These are phyloP conservation scores for Argyrosomus regius DNA, from an alignment of 2,797 vertebrate species.

Conservation along the genomic window DNA sequence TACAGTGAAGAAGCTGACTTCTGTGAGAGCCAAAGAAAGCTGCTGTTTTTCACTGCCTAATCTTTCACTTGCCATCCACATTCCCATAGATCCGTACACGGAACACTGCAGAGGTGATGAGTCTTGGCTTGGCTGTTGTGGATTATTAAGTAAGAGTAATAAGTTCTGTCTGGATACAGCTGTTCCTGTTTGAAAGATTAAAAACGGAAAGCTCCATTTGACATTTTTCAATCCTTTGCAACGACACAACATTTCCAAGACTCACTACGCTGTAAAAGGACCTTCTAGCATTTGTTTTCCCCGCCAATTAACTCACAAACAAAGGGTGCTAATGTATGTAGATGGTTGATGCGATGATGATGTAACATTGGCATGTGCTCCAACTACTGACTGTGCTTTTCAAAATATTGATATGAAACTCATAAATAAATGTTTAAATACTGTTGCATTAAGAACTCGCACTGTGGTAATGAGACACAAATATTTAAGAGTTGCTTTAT, in stretches of 20 bases:
- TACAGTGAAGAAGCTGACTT: not conserved
- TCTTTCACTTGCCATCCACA: not conserved
- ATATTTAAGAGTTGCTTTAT: conserved; percentile 1
- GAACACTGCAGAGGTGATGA: not conserved
- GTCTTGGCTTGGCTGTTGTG: not conserved
- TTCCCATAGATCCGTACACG: not conserved
- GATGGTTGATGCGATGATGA: conserved; percentile 1
- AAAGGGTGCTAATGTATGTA: conserved; percentile 16
- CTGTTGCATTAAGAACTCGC: not conserved
- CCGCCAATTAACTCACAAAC: not conserved
- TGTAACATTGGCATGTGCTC: conserved; percentile 40
- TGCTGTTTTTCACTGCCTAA: not conserved
- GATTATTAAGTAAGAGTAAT: not conserved
- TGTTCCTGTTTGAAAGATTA: conserved; percentile 3
- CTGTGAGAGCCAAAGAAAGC: conserved; percentile 17
- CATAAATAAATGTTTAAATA: conserved; percentile 48
- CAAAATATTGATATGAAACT: conserved; percentile 8
- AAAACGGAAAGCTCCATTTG: not conserved
- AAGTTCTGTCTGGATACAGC: not conserved
- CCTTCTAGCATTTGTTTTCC: not conserved
- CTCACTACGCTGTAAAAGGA: conserved; percentile 2
- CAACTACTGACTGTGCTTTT: conserved; percentile 41
- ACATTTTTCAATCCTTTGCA: not conserved
- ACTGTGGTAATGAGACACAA: not conserved
- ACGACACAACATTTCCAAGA: not conserved